Base-by-base conservation (phyloP, 2,888 invertebrate genomes). In the Caenorhabditis japonica region DNA sequence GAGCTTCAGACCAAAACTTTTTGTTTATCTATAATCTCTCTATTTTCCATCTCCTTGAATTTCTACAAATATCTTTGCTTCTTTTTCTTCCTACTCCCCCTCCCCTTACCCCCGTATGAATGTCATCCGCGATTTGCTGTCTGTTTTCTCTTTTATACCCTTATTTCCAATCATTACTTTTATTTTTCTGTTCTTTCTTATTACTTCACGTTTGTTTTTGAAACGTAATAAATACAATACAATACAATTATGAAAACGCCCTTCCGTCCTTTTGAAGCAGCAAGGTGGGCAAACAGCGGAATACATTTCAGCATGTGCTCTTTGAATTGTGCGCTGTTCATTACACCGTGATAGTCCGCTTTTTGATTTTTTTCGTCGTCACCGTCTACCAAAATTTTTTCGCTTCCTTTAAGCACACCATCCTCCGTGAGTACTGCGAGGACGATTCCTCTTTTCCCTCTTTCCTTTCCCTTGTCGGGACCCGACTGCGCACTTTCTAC, bases 331-430 rank as follows among this genome's bases (percentile, higher is more conserved):
- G 17, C 51, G 2, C 5, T 21, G 21, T 51, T 36, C 51, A 51
- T 51, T 7, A 34, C 51, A 1, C 3, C 13, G n/a, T 51, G 51
- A 21, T 51, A 51, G 17, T 51, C 51, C 10, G 7, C 34, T 5
- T 4, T 4, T 13, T 34, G 51, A 0, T 51, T 21, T 1, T 19
- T 36, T 3, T 13, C 21, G 21, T 23, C 17, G 1, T 8, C 36
- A 12, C 51, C 51, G 3, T 33, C 33, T 2, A 36, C n/a, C 3
- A 51, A 3, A 5, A 34, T 7, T 4, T n/a, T 15, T 15, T 30
- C 36, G 4, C 27, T 21, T 1, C 36, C 51, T 3, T 17, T 17
- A 7, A 51, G 4, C 1, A 51, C 21, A 12, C 51, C 51, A 1
- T 17, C 3, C 13, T 51, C 51, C 1, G 51, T 36, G 7, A 51